Evolutionary conservation across 1,140 invertebrate species (phyloP).

Genomic region (Papilio machaon): DNA sequence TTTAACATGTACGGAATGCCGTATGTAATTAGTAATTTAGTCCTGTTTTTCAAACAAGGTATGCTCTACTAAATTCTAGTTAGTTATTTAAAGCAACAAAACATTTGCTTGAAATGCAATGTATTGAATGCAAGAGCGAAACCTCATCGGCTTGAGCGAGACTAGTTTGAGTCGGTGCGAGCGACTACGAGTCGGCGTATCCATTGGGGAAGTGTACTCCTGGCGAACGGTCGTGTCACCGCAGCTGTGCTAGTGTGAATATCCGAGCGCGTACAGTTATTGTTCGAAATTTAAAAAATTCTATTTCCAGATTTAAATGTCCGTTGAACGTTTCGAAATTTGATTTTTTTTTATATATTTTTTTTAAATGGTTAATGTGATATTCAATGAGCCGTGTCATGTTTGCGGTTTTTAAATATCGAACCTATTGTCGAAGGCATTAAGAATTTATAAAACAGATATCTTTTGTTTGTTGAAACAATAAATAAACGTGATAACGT

Average conservation of each 20-base stretch:
- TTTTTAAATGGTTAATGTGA: not conserved
- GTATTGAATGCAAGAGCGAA: conserved; percentile 38
- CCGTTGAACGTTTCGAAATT: not conserved
- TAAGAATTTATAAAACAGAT: conserved; percentile 47
- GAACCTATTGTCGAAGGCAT: conserved; percentile 44
- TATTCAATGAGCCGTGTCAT: conserved; percentile 7
- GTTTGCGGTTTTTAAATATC: conserved; percentile 41
- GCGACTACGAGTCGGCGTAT: conserved; percentile 26
- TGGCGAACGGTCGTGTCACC: conserved; percentile 17
- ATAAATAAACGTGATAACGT: conserved; percentile 44
- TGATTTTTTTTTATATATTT: conserved; percentile 7
- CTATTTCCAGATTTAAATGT: conserved; percentile 5
- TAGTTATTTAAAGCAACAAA: conserved; percentile 38
- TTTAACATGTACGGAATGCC: not conserved
- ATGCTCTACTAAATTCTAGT: conserved; percentile 31
- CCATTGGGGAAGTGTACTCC: conserved; percentile 6
- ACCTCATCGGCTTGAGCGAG: conserved; percentile 31
- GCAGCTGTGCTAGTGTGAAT: conserved; percentile 1
- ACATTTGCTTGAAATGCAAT: conserved; percentile 31
- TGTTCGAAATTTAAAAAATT: conserved; percentile 18
- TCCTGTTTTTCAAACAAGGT: conserved; percentile 11
- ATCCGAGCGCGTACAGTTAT: conserved; percentile 22
- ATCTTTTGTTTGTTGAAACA: conserved; percentile 45
- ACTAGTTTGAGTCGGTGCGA: conserved; percentile 38
- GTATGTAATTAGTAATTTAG: not conserved